Percentiles rank a stretch among this genome's conserved stretches.
Evolutionary conservation across 2,797 vertebrate genomes (phyloP).

Genomic region (Helicolenus hilgendorfi): DNA sequence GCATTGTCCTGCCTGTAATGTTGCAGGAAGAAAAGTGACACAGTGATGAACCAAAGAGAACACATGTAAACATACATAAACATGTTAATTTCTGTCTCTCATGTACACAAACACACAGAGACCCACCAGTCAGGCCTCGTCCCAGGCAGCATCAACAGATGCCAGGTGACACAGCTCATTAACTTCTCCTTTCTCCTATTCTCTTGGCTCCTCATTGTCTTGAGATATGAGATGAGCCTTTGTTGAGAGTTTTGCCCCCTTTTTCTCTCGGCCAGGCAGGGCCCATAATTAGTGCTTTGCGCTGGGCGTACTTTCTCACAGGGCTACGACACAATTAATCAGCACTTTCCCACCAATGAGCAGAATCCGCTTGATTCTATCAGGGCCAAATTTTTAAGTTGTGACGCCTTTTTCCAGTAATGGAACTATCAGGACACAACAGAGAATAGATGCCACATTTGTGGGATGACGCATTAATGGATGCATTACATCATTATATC

Average conservation of each 20-base stretch:
- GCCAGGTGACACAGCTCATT: conserved; percentile 91
- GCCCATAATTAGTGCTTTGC: conserved; percentile 91
- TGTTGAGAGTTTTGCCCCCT: conserved; percentile 90
- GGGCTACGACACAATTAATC: conserved; percentile 92
- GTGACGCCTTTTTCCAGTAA: conserved; percentile 64
- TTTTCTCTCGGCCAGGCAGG: conserved; percentile 83
- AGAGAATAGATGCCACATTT: conserved; percentile 8
- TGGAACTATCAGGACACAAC: conserved; percentile 33
- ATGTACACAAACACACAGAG: conserved; percentile 50
- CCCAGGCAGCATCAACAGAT: conserved; percentile 80
- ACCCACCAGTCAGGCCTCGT: conserved; percentile 61
- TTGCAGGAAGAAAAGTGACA: neutral
- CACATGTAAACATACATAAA: conserved; percentile 40
- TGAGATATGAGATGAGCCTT: conserved; percentile 92
- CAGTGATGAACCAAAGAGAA: neutral
- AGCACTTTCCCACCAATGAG: conserved; percentile 92
- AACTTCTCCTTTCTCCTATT: conserved; percentile 88
- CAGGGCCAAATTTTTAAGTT: conserved; percentile 82
- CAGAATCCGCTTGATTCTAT: conserved; percentile 87
- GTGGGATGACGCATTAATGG: neutral
- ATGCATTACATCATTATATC: neutral
- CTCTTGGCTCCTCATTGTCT: conserved; percentile 90
- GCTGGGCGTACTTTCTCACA: conserved; percentile 93
- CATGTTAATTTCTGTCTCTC: conserved; percentile 22
- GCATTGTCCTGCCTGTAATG: neutral